Percentiles rank a stretch among this genome's conserved stretches.
Evolutionary conservation across 2,888 invertebrate species (phyloP).

Genomic region (Itoplectis maculator): DNA sequence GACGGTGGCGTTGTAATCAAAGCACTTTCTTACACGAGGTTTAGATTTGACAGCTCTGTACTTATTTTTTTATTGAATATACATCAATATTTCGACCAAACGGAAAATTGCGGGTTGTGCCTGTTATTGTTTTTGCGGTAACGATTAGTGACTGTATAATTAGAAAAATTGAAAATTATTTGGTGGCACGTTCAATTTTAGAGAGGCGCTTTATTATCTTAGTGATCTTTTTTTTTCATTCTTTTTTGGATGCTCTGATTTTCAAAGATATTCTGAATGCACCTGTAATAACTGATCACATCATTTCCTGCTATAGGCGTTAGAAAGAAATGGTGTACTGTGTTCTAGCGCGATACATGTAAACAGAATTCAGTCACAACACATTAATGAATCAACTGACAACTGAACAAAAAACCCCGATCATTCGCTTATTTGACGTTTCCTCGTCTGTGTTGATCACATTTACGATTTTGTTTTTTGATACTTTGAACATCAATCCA

Average conservation of each 20-base stretch:
- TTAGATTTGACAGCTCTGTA: not conserved
- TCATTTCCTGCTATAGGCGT: not conserved
- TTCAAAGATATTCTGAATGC: not conserved
- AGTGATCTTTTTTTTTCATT: too few relatives aligned
- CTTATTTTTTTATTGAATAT: constrained; percentile 12
- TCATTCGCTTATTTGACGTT: not conserved
- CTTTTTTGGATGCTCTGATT: too few relatives aligned
- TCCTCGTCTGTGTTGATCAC: not conserved
- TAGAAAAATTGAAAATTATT: too few relatives aligned
- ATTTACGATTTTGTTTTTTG: not conserved
- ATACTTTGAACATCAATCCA: not conserved
- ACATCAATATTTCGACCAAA: not conserved
- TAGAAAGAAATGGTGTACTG: not conserved
- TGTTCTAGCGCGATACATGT: not conserved
- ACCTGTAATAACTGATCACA: not conserved
- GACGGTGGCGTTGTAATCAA: not conserved
- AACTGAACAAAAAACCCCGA: not conserved
- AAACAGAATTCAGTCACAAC: not conserved
- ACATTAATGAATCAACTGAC: not conserved
- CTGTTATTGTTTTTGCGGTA: not conserved
- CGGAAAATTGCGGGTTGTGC: not conserved
- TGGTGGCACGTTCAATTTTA: too few relatives aligned
- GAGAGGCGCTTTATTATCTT: too few relatives aligned
- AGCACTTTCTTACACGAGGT: not conserved
- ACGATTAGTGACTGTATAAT: too few relatives aligned